A percentile compares a stretch with the other conserved stretches of the same genome.
Conservation (phyloP, 2,797 vertebrate species). For the Clamator glandarius region DNA sequence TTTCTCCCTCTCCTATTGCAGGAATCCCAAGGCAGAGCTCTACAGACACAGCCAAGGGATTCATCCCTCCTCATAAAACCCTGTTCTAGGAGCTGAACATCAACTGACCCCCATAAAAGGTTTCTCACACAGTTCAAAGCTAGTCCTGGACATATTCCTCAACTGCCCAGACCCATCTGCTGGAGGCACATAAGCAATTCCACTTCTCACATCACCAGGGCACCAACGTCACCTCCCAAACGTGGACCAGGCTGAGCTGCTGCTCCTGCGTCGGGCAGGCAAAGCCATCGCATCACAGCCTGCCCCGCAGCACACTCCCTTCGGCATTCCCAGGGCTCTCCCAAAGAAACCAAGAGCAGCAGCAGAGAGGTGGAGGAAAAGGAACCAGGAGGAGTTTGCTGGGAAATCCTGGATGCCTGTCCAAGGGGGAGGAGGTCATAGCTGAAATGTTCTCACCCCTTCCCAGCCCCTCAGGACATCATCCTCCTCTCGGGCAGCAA, state of each 20-base stretch:
- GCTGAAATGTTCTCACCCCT: not conserved
- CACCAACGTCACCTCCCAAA: not conserved
- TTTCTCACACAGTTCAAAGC: not conserved
- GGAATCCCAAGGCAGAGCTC: not conserved
- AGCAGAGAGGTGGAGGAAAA: not conserved
- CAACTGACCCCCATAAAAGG: rapidly evolving
- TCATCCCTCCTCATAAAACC: not conserved
- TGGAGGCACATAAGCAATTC: not conserved
- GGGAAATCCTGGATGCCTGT: not conserved
- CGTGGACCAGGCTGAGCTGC: not conserved
- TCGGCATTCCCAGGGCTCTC: not conserved
- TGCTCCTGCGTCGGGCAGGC: not conserved
- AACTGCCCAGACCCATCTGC: not conserved
- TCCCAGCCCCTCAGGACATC: not conserved
- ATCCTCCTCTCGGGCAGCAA: not conserved
- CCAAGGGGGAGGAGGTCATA: not conserved
- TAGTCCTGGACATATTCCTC: not conserved
- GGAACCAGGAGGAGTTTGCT: not conserved
- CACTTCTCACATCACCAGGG: rapidly evolving
- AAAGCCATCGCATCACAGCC: not conserved
- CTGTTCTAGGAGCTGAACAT: not conserved
- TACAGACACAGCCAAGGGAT: not conserved
- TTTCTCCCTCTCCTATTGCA: not conserved
- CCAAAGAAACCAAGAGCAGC: not conserved
- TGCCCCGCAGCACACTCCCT: too few species aligned